Evolutionary conservation across 2,888 invertebrate genomes (phyloP).

Genomic region (Hylaea fasciaria): DNA sequence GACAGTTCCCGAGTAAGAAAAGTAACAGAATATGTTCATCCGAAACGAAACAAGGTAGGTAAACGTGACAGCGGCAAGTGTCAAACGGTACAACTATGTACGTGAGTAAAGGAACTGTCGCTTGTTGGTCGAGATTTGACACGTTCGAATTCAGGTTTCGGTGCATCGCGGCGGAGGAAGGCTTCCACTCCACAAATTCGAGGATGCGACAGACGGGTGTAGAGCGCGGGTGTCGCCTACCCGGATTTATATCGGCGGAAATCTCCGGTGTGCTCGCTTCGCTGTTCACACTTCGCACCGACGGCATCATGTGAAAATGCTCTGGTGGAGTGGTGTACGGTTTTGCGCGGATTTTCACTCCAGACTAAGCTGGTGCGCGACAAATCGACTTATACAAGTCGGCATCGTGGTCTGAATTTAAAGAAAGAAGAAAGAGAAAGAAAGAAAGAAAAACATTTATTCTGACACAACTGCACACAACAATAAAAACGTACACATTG

Average conservation of each 20-base stretch:
- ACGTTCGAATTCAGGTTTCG: slow-evolving; percentile 67
- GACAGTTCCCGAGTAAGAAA: slow-evolving; percentile 28
- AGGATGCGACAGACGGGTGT: slow-evolving; percentile 54
- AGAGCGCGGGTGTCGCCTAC: slow-evolving; percentile 65
- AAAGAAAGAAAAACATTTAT: no score
- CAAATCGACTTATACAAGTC: slow-evolving; percentile 51
- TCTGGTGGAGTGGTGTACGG: slow-evolving; percentile 59
- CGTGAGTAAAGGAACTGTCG: slow-evolving; percentile 44
- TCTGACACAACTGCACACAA: no score
- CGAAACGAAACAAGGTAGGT: slow-evolving; percentile 29
- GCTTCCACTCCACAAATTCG: slow-evolving; percentile 74
- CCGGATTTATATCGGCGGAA: slow-evolving; percentile 78
- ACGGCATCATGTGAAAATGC: slow-evolving; percentile 67
- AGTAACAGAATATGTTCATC: slow-evolving; percentile 30
- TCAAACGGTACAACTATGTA: slow-evolving; percentile 49
- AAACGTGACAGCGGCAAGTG: slow-evolving; percentile 45
- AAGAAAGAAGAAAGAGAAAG: no score
- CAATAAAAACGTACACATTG: no score
- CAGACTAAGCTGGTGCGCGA: slow-evolving; percentile 54
- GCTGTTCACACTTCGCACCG: slow-evolving; percentile 73
- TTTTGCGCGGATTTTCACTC: slow-evolving; percentile 61
- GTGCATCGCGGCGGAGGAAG: slow-evolving; percentile 59
- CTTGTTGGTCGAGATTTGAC: slow-evolving; percentile 59
- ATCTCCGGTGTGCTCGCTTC: slow-evolving; percentile 68
- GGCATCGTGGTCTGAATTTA: slow-evolving; percentile 41